These are phyloP conservation scores for Saccopteryx leptura DNA, from an alignment of 2,113 vertebrate species.

Conservation along the genomic window DNA sequence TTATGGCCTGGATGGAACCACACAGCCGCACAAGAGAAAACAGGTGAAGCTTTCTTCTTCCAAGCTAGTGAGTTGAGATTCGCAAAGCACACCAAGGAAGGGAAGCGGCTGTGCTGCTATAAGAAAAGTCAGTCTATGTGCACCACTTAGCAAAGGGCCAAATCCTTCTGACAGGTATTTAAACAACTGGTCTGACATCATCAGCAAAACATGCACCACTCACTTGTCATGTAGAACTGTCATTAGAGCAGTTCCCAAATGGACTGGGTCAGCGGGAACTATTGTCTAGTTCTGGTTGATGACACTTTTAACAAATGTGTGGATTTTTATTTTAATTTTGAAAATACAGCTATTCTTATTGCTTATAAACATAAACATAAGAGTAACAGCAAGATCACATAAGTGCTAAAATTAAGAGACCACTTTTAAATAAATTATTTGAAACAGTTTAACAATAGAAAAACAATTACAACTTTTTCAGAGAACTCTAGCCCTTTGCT, in stretches of 20 bases:
- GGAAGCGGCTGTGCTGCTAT: not conserved
- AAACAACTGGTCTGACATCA: not conserved
- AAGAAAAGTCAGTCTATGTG: not conserved
- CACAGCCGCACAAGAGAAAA: not conserved
- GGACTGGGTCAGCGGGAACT: not conserved
- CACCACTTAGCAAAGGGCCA: not conserved
- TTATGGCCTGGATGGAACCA: not conserved
- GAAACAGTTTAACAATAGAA: not conserved
- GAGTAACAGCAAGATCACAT: not conserved
- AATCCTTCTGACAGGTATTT: not conserved
- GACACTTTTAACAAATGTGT: not conserved
- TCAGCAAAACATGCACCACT: not conserved
- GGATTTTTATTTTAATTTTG: not conserved
- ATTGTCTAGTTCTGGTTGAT: not conserved
- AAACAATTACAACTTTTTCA: constrained; percentile 39
- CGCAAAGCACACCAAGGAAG: not conserved
- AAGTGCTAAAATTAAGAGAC: constrained; percentile 34
- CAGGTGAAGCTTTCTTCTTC: not conserved
- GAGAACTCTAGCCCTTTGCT: not conserved
- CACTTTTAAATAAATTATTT: constrained; percentile 30
- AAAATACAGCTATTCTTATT: not conserved
- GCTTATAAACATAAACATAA: not conserved
- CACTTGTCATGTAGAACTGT: not conserved
- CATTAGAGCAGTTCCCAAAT: not conserved
- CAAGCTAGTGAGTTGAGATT: not conserved